Percentiles rank a stretch among this genome's conserved stretches.
Evolutionary conservation across 2,797 vertebrate genomes (phyloP).

Genomic region (Neostethus bicornis): DNA sequence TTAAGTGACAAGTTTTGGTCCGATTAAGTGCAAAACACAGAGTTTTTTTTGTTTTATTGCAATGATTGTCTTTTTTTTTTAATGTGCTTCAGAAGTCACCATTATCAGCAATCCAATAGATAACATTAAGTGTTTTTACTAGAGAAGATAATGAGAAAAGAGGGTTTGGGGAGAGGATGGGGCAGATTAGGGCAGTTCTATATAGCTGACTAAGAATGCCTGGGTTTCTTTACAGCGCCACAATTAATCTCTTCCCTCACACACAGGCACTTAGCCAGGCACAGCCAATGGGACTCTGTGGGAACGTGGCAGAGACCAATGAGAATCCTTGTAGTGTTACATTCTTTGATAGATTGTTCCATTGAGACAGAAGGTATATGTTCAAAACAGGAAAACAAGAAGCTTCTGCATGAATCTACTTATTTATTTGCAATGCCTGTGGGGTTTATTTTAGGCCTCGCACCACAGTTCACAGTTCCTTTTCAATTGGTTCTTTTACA

Average conservation of each 20-base stretch:
- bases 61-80: no score
- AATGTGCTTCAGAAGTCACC: slow-evolving; percentile 51
- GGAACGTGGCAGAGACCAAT: slow-evolving; percentile 65
- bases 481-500: slow-evolving; percentile 56
- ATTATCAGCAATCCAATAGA: slow-evolving; percentile 73
- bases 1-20: slow-evolving; percentile 37
- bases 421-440: slow-evolving; percentile 63
- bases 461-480: slow-evolving; percentile 40
- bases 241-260: slow-evolving; percentile 58
- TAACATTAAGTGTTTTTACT: slow-evolving; percentile 74
- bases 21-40: slow-evolving; percentile 32
- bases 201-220: slow-evolving; percentile 70
- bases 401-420: slow-evolving; percentile 53
- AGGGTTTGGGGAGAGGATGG: slow-evolving; percentile 36
- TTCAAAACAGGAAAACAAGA: slow-evolving; percentile 58
- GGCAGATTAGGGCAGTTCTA: slow-evolving; percentile 36
- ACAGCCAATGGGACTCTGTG: slow-evolving; percentile 66
- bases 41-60: slow-evolving; percentile 53
- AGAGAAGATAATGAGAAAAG: slow-evolving; percentile 77
- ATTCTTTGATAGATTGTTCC: slow-evolving; percentile 56
- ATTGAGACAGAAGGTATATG: slow-evolving; percentile 65
- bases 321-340: slow-evolving; percentile 33
- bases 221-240: slow-evolving; percentile 64
- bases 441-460: slow-evolving; percentile 57
- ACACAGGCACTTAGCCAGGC: slow-evolving; percentile 18